Conservation (phyloP, 2,113 vertebrate genomes). For the Pseudonaja textilis region DNA sequence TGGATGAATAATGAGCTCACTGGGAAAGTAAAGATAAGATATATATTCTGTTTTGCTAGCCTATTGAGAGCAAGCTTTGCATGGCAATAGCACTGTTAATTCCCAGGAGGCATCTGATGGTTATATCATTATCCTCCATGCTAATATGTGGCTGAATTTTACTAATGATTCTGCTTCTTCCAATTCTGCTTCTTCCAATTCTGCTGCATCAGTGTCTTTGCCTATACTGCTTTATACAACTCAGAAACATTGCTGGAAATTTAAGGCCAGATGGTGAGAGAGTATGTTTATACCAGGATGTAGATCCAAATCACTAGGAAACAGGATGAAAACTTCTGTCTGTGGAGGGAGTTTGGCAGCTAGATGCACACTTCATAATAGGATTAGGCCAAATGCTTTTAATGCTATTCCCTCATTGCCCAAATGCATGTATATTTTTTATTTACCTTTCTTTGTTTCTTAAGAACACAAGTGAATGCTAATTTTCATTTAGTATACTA, state of each 20-base stretch:
- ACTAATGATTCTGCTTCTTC: neutral
- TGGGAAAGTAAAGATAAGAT: slow-evolving; percentile 67
- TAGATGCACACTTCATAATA: neutral
- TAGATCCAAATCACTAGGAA: neutral
- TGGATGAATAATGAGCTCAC: slow-evolving; percentile 53
- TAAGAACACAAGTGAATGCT: neutral
- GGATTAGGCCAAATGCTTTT: neutral
- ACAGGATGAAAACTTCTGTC: neutral
- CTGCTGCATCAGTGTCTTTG: neutral
- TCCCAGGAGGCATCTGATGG: slow-evolving; percentile 20
- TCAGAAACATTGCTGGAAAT: neutral
- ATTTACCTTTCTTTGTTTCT: neutral
- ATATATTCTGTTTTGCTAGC: slow-evolving; percentile 15
- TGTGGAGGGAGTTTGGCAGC: neutral
- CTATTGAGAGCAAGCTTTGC: neutral
- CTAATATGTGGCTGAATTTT: slow-evolving; percentile 1
- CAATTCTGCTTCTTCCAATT: neutral
- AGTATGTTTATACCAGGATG: neutral
- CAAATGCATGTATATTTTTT: neutral
- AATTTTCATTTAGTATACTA: neutral
- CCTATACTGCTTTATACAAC: neutral
- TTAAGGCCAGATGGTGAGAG: neutral
- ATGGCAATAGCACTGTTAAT: slow-evolving; percentile 4
- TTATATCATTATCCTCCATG: slow-evolving; percentile 13
- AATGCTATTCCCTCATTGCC: neutral